Evolutionary conservation across 2,113 vertebrate genomes (phyloP).

Genomic region (Chaenogobius annularis): DNA sequence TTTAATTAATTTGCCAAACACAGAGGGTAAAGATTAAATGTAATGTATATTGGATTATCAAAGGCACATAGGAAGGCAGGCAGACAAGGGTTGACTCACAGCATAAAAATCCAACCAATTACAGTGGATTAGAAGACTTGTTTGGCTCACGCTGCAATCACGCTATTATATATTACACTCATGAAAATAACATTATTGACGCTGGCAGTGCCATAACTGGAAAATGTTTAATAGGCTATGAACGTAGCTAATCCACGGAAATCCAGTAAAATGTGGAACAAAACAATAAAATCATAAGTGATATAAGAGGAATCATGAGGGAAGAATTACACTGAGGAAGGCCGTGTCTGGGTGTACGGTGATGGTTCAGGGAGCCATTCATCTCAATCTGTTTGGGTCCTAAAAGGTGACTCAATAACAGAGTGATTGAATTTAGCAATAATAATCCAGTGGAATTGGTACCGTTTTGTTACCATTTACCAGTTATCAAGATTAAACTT

Average conservation of each 20-base stretch:
- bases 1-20: conserved; percentile 77
- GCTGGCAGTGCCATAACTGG: conserved; percentile 66
- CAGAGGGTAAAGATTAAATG: conserved; percentile 85
- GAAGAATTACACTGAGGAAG: conserved; percentile 8
- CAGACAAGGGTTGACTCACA: conserved; percentile 71
- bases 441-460: background rate
- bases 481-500: background rate
- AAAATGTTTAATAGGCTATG: conserved; percentile 74
- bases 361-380: conserved; percentile 18
- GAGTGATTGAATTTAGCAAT: background rate
- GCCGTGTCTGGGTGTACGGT: background rate
- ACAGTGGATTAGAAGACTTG: conserved; percentile 74
- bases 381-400: background rate
- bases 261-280: conserved; percentile 71
- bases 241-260: conserved; percentile 72
- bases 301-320: conserved; percentile 24
- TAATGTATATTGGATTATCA: conserved; percentile 79
- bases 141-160: conserved; percentile 69
- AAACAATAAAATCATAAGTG: conserved; percentile 65
- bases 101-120: conserved; percentile 76
- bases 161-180: conserved; percentile 69
- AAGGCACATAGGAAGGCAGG: conserved; percentile 68
- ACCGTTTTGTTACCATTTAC: background rate
- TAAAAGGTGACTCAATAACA: background rate
- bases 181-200: conserved; percentile 64